Base-by-base conservation (phyloP, 92 coral and sea anemone species). In the Hydrozoanthus gracilis region DNA sequence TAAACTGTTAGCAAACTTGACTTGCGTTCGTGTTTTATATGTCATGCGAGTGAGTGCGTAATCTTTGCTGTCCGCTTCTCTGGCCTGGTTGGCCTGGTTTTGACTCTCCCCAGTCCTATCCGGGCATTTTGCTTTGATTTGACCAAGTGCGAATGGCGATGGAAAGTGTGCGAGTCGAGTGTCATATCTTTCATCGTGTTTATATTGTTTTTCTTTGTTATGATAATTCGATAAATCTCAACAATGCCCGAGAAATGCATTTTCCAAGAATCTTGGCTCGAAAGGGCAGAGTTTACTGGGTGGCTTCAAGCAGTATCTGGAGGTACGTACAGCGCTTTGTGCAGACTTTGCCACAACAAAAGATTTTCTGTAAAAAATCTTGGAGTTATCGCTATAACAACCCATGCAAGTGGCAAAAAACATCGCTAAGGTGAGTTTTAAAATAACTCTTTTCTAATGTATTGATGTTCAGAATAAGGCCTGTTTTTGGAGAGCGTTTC, bases 401-500 rank as follows among this genome's bases (percentile, higher is more conserved):
- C 60, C 60, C 60, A 54, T 54, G 60, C 60, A 54, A 7, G 60
- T 54, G 60, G 60, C 0, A 54, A 54, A 54, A 54, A 54, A 52
- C 60, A 52, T 52, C 60, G 60, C 60, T 5, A 52, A 52, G 60
- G 60, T 52, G 60, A 52, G 60, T 52, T 52, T 54, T 54, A 7
- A 12, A 7, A 12, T 58, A 58, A 58, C 65, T 10, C 65, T 58
- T 58, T 58, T 58, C 65, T 58, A 16, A 58, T 58, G 65, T 70
- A 35, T 70, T 70, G 74, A 70, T 70, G 74, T 70, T 70, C 49
- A 70, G 51, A 39, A 70, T 70, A 70, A 70, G 74, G 74, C 74
- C 74, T 70, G 74, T 70, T 70, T 70, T 70, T 70, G 76, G 46
- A 71, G 51, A 71, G 76, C 76, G 51, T 71, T 70, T 70, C 76